Base-by-base conservation (phyloP, 2,113 vertebrate genomes). In the Gadus chalcogrammus region DNA sequence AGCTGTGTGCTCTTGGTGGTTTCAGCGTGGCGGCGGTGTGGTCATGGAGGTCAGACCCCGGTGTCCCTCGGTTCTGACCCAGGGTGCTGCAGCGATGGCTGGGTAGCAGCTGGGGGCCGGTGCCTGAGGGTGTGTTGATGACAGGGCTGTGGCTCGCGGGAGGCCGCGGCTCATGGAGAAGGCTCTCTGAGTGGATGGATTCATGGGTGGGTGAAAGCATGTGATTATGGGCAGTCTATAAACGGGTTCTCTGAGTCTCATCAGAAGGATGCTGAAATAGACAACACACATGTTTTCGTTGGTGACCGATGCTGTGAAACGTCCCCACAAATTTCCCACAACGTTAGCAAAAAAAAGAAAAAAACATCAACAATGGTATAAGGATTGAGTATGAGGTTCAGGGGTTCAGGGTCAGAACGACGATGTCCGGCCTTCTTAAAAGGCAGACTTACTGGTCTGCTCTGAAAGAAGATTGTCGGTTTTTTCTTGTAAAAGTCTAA, bases 121-220 rank as follows among this genome's bases (percentile, higher is more conserved):
- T 79, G 76, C 86, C 83, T 76, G 80, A 80, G 76, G 74, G 87
- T 82, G 89, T 83, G 85, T 73, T 81, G 85, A 90, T 86, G 85
- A 79, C 67, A 88, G 4, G 85, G 20, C 78, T 88, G 85, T 79
- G 88, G 79, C 69, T 27, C 3, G 63, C 65, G 63, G 77, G 77
- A 82, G 79, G 74, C 75, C 76, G 77, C 28, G 31, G 77, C 73
- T 64, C 42, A 13, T 13, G 42, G 42, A 48, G 42, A 9, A 7
- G 9, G 12, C 42, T 48, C 9, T 48, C 42, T 12, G 42, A 48
- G 42, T 13, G 42, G 42, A 4, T 48, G 42, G 42, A 13, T 48
- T 48, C 42, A 42, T 42, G 38, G 38, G 11, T 13, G 61, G 69
- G 65, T 61, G 61, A 86, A 86, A 7, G 82, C 80, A 76, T 68